Base-by-base conservation (phyloP, 1,140 invertebrate genomes). In the Euschistus heros region DNA sequence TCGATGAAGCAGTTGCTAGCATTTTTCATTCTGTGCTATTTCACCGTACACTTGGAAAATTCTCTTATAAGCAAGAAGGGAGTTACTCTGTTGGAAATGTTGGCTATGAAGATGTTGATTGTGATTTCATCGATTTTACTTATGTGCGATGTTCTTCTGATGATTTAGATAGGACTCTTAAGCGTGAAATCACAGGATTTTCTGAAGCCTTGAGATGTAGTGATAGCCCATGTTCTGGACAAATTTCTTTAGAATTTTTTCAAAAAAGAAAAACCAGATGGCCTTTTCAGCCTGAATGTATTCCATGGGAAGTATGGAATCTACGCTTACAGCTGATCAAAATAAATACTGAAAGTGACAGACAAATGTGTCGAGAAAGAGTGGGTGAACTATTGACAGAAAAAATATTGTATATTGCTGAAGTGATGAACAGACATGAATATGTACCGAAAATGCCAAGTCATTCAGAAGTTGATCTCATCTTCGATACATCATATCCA, bases 271-370 rank as follows among this genome's bases (percentile, higher is more conserved):
- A 88, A 71, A 85, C 84, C 59, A 83, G 88, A 57, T 97, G 93
- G 92, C 85, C 87, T 8, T 93, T 96, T 71, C 83, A 86, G 64
- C 80, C 86, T 8, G 93, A 97, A 73, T 90, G 87, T 72, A 91
- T 94, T 71, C 92, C 94, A 0, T 98, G 95, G 95, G 95, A 98
- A 75, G 91, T 97, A 15, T 98, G 94, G 95, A 96, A 92, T 22
- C 82, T 98, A 0, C 86, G 90, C 67, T 79, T 97, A 33, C 91
- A 96, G 74, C 79, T 96, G 13, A 86, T 94, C 17, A 86, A 88
- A 69, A 77, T 94, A 30, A 83, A 85, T 64, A 92, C 85, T 73
- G 93, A 96, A 74, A 87, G 92, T 74, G 92, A 96, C 71, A 79
- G 92, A 67, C 90, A 92, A 75, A 81, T 87, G 66, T 90, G 86